These are phyloP conservation scores for Taenaris catops DNA, from an alignment of 2,888 invertebrate species.

Conservation along the genomic window DNA sequence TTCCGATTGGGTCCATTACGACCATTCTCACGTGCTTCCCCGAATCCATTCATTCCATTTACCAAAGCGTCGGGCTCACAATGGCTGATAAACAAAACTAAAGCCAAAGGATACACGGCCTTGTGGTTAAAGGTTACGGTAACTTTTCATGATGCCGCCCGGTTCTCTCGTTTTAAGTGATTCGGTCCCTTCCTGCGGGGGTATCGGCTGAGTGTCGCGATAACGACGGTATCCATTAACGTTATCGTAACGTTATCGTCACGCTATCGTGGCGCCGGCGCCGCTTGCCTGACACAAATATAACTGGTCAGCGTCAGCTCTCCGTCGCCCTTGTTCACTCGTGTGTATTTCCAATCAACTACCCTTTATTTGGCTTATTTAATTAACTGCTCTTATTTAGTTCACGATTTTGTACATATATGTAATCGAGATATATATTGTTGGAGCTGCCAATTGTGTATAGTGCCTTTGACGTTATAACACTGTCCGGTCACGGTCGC, in stretches of 20 bases:
- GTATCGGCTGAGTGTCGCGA: constrained; percentile 48
- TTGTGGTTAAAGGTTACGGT: constrained; percentile 29
- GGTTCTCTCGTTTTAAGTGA: constrained; percentile 29
- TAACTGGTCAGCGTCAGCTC: constrained; percentile 50
- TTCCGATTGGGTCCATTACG: constrained; percentile 60
- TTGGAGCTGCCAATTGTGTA: no score
- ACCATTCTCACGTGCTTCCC: constrained; percentile 58
- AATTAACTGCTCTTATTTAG: constrained; percentile 9
- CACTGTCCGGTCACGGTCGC: no score
- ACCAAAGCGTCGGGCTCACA: constrained; percentile 31
- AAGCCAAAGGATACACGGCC: constrained; percentile 36
- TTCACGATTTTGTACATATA: no score
- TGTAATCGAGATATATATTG: no score
- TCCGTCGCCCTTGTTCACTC: constrained; percentile 40
- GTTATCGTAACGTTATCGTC: constrained; percentile 66
- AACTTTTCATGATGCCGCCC: constrained; percentile 18
- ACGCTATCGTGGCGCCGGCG: constrained; percentile 72
- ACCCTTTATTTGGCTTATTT: constrained; percentile 24
- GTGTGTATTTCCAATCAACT: constrained; percentile 28
- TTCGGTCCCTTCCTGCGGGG: constrained; percentile 35
- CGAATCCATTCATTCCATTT: constrained; percentile 67
- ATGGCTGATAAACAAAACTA: constrained; percentile 22
- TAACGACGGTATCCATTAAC: constrained; percentile 69
- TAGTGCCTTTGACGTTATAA: no score
- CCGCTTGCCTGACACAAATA: constrained; percentile 45